Evolutionary conservation across 2,797 vertebrate species (phyloP).

Genomic region (Gila robusta): DNA sequence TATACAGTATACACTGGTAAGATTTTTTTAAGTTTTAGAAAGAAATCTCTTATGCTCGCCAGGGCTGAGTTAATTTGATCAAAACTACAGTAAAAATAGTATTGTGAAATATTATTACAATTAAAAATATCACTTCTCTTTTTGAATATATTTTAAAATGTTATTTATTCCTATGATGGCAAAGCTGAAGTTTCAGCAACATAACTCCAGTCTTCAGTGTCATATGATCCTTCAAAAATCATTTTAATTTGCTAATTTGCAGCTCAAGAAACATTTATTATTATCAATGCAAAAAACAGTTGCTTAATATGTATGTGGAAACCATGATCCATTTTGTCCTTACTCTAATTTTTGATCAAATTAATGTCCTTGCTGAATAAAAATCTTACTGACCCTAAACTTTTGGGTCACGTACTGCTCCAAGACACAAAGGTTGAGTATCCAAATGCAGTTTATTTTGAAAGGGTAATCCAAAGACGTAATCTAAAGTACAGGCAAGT

Average conservation of each 20-base stretch:
- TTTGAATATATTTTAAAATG: not conserved
- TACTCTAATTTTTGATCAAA: not conserved
- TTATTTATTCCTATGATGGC: not conserved
- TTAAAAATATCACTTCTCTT: not conserved
- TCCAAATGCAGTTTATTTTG: too few species aligned
- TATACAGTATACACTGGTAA: not conserved
- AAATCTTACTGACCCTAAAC: not conserved
- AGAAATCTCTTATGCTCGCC: too few species aligned
- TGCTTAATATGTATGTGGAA: not conserved
- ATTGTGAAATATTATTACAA: not conserved
- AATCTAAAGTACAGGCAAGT: too few species aligned
- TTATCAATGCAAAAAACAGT: not conserved
- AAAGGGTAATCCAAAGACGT: too few species aligned
- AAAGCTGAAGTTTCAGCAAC: not conserved
- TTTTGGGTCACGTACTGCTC: not conserved
- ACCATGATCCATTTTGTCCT: not conserved
- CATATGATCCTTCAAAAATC: not conserved
- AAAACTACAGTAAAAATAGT: not conserved
- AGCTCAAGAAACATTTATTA: not conserved
- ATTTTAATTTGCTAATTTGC: not conserved
- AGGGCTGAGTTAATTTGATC: not conserved
- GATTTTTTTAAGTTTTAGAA: not conserved
- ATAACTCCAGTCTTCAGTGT: not conserved
- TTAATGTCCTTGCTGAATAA: not conserved
- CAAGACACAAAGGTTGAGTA: too few species aligned